Evolutionary conservation across 2,113 vertebrate species (phyloP).

Genomic region (Trematomus loennbergii): DNA sequence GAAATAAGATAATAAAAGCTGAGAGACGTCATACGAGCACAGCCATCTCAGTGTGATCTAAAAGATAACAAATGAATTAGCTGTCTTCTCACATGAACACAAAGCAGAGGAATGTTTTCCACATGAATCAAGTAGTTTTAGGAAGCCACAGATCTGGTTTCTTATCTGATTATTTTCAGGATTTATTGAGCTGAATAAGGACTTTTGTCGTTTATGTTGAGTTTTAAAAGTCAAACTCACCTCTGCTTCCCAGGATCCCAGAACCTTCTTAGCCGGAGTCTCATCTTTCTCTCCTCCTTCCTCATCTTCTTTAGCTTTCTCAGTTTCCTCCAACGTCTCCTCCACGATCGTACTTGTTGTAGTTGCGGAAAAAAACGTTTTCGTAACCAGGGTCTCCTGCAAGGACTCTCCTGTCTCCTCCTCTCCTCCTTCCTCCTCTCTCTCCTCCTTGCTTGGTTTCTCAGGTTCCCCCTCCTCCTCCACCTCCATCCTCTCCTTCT

Average conservation of each 20-base stretch:
- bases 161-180: background rate
- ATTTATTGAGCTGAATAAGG: too few species aligned
- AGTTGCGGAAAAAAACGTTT: background rate
- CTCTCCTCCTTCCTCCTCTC: background rate
- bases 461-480: background rate
- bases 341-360: background rate
- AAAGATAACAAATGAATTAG: slow-evolving; percentile 6
- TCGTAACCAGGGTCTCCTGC: background rate
- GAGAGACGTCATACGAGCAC: background rate
- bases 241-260: slow-evolving; percentile 56
- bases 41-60: background rate
- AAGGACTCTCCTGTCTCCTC: background rate
- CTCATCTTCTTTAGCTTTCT: background rate
- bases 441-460: background rate
- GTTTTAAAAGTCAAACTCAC: slow-evolving; percentile 37
- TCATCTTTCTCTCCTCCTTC: background rate
- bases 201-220: background rate
- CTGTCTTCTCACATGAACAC: background rate
- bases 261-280: slow-evolving; percentile 19
- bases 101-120: too few species aligned
- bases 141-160: background rate
- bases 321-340: slow-evolving; percentile 8
- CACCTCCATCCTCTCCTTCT: background rate
- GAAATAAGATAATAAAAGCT: background rate
- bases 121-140: too few species aligned